phyloP scores from a whole-genome alignment of 2,113 vertebrate genomes.

The Hydropotes inermis region DNA sequence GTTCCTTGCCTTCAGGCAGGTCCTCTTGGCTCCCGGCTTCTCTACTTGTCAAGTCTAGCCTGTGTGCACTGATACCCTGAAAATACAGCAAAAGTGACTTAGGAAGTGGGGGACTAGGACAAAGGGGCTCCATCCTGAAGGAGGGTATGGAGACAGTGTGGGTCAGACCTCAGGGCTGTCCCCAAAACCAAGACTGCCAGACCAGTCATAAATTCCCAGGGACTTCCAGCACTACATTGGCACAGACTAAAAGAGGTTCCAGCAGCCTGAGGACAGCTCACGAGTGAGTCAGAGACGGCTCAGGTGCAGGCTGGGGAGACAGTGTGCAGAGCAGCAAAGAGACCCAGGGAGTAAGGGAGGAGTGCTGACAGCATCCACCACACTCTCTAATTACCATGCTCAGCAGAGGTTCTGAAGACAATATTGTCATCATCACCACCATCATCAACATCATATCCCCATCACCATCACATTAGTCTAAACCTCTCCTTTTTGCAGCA shows the following conservation, averaged over 20 bases:
- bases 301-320: not conserved
- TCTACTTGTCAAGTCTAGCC: not conserved
- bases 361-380: fast-evolving
- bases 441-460: not conserved
- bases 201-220: not conserved
- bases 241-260: not conserved
- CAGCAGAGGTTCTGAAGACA: not conserved
- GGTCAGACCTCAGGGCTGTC: not conserved
- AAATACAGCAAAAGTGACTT: not conserved
- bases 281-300: fast-evolving
- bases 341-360: not conserved
- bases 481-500: not conserved
- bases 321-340: not conserved
- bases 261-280: not conserved
- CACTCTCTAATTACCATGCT: not conserved
- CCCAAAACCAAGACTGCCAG: not conserved
- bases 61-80: fast-evolving
- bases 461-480: not conserved
- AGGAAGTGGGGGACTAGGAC: not conserved
- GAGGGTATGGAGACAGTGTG: not conserved
- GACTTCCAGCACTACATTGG: not conserved
- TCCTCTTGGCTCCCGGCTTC: not conserved
- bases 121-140: not conserved
- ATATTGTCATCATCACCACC: not conserved
- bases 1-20: not conserved